phyloP scores from a whole-genome alignment of 2,888 invertebrate genomes.

The Nyleta sp. region DNA sequence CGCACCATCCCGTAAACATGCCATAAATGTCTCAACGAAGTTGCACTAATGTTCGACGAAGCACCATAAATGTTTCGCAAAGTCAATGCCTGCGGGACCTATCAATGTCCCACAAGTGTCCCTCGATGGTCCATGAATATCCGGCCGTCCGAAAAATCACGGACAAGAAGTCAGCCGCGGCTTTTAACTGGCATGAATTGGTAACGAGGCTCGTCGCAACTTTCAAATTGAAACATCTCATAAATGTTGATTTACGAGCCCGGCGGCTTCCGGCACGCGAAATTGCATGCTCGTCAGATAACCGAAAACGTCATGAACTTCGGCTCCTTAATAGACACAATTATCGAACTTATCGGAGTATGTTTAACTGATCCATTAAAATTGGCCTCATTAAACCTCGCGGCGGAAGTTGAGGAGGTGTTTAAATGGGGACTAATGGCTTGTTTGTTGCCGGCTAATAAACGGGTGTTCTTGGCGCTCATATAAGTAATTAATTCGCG shows the following conservation, averaged over 20 bases:
- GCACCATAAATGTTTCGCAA: slow-evolving; percentile 23
- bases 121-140: slow-evolving; percentile 8
- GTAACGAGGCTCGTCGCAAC: background rate
- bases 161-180: slow-evolving; percentile 7
- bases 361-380: slow-evolving; percentile 42
- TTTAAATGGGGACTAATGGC: slow-evolving; percentile 35
- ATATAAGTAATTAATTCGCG: slow-evolving; percentile 31
- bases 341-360: slow-evolving; percentile 27
- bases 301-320: slow-evolving; percentile 8
- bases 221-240: slow-evolving; percentile 17
- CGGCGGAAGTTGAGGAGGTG: slow-evolving; percentile 27
- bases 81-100: slow-evolving; percentile 5
- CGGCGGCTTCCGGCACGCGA: no score
- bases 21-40: no score
- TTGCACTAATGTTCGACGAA: no score
- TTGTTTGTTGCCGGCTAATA: slow-evolving; percentile 42
- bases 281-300: slow-evolving; percentile 13
- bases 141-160: slow-evolving; percentile 12
- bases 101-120: background rate
- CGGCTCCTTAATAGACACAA: slow-evolving; percentile 31
- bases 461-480: slow-evolving; percentile 13
- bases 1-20: no score
- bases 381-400: slow-evolving; percentile 43
- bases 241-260: slow-evolving; percentile 21
- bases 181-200: slow-evolving; percentile 1